Evolutionary conservation across 2,888 invertebrate genomes (phyloP), one percentile per base, ranked within the genome.

Genomic region (Drepana falcataria): DNA sequence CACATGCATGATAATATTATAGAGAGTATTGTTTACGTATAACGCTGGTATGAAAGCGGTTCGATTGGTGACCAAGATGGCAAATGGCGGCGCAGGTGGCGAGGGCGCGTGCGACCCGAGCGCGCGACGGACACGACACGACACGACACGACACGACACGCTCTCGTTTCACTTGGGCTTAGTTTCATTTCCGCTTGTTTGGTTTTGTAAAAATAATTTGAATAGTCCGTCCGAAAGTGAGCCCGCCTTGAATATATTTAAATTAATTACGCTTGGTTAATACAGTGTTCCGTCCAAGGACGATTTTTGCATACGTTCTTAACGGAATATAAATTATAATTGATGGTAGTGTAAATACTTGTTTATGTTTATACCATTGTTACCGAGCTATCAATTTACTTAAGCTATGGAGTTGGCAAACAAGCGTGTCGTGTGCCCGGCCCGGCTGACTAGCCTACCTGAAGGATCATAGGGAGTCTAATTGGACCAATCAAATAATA

Each of bases 231-330:
- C 79, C 72, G 81, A 84, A 85, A 83, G 83, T 81, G 81, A 79
- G 74, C 77, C 68, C 75, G 69, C 65, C 62, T 70, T 73, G 87
- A 82, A 87, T 88, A 85, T 66, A 87, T 88, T 87, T 81, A 76
- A 86, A 89, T 86, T 83, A 85, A 88, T 88, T 83, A 86, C 72
- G 68, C 66, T 68, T 68, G 68, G 69, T 75, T 78, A 80, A 77
- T 71, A 69, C 71, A 81, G 77, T 71, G 76, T 65, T 64, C 71
- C 72, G 67, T 57, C 77, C 88, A 87, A 88, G 88, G 88, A 86
- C 89, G 86, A 85, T 79, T 81, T 87, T 87, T 80, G 85, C 85
- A 86, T 88, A 82, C 72, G 71, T 66, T 69, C 69, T 71, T 81
- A 81, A 82, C 81, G 78, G 83, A 75, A 81, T 73, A 73, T 73